Conservation (phyloP, 2,888 invertebrate species). For the Clostera curtula region DNA sequence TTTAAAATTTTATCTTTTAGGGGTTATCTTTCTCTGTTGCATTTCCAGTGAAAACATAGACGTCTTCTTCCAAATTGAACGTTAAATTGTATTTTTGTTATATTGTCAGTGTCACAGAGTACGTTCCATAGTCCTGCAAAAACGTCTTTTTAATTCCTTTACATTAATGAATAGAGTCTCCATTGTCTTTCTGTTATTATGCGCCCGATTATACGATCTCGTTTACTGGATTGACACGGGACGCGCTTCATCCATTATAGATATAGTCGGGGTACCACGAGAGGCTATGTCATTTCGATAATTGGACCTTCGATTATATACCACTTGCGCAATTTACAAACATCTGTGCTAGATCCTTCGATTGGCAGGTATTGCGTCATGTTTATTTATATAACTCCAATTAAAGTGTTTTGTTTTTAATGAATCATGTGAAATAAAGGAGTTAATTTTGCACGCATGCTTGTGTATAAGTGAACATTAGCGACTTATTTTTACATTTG, state of each 20-base stretch:
- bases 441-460: no score
- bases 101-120: no score
- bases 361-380: constrained; percentile 60
- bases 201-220: constrained; percentile 61
- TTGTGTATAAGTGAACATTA: no score
- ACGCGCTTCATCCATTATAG: constrained; percentile 72
- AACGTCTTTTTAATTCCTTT: constrained; percentile 31
- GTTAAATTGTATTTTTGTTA: no score
- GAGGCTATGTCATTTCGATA: constrained; percentile 67
- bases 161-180: constrained; percentile 47
- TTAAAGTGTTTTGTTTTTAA: constrained; percentile 47
- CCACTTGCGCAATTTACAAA: constrained; percentile 54
- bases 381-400: constrained; percentile 50
- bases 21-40: no score
- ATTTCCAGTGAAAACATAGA: no score
- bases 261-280: constrained; percentile 57
- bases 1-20: no score
- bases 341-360: constrained; percentile 59
- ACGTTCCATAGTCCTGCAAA: constrained; percentile 38
- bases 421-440: constrained; percentile 33
- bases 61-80: no score
- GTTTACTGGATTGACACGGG: constrained; percentile 64
- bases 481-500: no score
- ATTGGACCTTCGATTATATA: constrained; percentile 53
- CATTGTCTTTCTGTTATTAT: constrained; percentile 49